Evolutionary conservation across 2,888 invertebrate species (phyloP).

Genomic region (Phaonia tiefii): DNA sequence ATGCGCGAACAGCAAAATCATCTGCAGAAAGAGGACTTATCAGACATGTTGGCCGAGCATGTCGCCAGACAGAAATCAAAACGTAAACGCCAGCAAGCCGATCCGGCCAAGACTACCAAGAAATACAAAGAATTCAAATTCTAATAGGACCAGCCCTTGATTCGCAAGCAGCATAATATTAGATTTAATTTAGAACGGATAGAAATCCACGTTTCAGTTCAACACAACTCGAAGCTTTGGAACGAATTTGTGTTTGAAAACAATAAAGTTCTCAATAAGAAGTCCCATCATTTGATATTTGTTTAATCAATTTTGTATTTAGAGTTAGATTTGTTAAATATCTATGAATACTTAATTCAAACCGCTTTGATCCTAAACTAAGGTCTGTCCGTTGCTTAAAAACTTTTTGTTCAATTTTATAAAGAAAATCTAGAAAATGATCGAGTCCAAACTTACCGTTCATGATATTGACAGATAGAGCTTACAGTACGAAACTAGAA

Average conservation of each 20-base stretch:
- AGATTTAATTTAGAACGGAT: constrained; percentile 46
- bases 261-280: constrained; percentile 14
- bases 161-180: constrained; percentile 36
- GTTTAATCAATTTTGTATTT: constrained; percentile 33
- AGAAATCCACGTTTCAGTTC: constrained; percentile 14
- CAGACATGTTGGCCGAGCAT: constrained; percentile 99
- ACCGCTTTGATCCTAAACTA: constrained; percentile 19
- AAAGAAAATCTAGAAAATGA: constrained; percentile 25
- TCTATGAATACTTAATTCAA: constrained; percentile 28
- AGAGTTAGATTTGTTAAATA: constrained; percentile 19
- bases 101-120: constrained; percentile 93
- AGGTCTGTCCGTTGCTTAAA: constrained; percentile 17
- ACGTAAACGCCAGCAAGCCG: constrained; percentile 94
- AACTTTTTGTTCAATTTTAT: constrained; percentile 1
- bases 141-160: constrained; percentile 80
- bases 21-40: constrained; percentile 95
- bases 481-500: constrained; percentile 25
- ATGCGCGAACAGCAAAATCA: constrained; percentile 95
- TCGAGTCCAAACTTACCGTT: constrained; percentile 22
- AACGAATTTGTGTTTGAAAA: background rate
- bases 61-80: constrained; percentile 98
- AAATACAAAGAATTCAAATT: constrained; percentile 99
- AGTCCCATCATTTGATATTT: background rate
- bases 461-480: background rate
- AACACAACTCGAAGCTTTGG: background rate